These are phyloP conservation scores for Typhlomys cinereus DNA, from an alignment of 2,113 vertebrate species.

Conservation along the genomic window DNA sequence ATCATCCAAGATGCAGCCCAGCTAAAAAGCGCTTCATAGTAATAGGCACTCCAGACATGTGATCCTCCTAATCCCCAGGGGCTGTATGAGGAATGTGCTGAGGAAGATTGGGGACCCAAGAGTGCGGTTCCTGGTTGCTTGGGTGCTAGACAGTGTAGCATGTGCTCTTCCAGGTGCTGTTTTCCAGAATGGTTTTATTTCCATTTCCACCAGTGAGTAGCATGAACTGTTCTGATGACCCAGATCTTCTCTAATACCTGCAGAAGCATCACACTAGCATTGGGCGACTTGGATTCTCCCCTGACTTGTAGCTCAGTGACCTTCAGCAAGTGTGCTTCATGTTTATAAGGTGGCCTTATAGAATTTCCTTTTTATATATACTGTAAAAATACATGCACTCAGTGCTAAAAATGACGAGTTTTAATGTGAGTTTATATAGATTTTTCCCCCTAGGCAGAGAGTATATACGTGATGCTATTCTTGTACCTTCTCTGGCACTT, in stretches of 20 bases:
- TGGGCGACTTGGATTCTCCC: accelerated
- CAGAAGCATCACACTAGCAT: accelerated
- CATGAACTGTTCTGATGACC: no score
- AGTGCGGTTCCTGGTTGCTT: not conserved
- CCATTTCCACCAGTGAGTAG: no score
- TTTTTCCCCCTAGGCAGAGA: not conserved
- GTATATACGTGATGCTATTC: not conserved
- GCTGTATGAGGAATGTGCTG: accelerated
- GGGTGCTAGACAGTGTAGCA: not conserved
- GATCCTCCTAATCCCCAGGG: not conserved
- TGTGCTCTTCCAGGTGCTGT: not conserved
- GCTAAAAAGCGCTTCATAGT: not conserved
- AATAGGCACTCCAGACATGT: not conserved
- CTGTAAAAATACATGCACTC: not conserved
- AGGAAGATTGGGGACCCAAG: not conserved
- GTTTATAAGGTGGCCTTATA: no score
- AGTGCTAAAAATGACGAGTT: not conserved
- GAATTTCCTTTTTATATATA: not conserved
- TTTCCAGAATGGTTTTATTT: no score
- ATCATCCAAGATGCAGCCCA: not conserved
- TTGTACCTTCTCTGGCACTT: not conserved
- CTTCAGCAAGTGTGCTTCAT: not conserved
- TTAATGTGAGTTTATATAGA: not conserved
- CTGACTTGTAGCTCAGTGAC: not conserved
- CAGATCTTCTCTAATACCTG: not conserved